Evolutionary conservation across 2,888 invertebrate genomes (phyloP), one percentile per base, ranked within the genome.

Genomic region (Celastrina argiolus): DNA sequence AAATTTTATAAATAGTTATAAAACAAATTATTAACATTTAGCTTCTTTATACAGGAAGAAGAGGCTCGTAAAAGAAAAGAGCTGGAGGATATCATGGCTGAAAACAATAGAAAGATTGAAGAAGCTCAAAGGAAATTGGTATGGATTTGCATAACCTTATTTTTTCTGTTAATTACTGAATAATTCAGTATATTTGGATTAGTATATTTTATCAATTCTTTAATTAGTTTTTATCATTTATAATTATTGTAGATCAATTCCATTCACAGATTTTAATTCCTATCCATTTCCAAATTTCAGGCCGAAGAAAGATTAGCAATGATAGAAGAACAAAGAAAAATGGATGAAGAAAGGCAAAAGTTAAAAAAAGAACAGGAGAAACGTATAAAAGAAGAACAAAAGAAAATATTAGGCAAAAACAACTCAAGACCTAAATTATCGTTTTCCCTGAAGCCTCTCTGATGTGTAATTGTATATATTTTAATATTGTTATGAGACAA

Each of bases 81-180:
- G 91, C 94, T 98, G 85, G 98, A 98, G 92, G 94, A 95, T 90
- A 98, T 98, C 91, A 95, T 98, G 94, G 97, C 97, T 79, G 98
- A 99, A 93, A 99, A 99, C 93, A 98, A 98, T 94, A 94, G 94
- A 89, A 98, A 98, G 92, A 98, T 98, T 75, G 98, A 98, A 91
- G 98, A 98, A 87, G 98, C 98, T 75, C 98, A 98, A 93, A 95
- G 95, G 82, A 98, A 97, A 94, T 92, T 98, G 95, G 98, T 98
- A 86, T 93, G 94, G 92, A 59, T 66, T 6, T 14, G 8, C n/a
- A 16, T 8, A n/a, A 14, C 28, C 28, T 1, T n/a, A 4, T 41
- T n/a, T 41, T 41, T 41, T n/a, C n/a, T 41, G 41, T 1, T 39
- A 14, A 41, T 41, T 58, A 31, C 10, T 28, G 28, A 7, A 56